These are phyloP conservation scores for Tenualosa thibaudeaui DNA, from an alignment of 2,797 vertebrate genomes.

Conservation along the genomic window DNA sequence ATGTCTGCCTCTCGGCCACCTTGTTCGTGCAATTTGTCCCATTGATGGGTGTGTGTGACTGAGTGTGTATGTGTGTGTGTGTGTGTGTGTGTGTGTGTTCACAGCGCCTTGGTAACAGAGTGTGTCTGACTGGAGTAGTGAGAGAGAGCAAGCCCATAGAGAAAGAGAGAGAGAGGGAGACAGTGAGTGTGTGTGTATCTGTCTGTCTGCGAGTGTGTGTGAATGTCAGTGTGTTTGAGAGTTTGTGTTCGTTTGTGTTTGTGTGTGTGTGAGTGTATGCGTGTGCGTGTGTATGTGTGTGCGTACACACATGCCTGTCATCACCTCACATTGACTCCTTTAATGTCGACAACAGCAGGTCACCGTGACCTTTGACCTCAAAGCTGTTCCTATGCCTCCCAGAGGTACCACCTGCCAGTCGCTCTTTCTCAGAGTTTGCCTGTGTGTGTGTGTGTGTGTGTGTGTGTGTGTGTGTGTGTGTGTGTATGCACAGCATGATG, in stretches of 20 bases:
- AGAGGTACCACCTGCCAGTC: conserved; percentile 6
- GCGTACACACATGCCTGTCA: neutral
- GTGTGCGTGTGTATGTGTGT: neutral
- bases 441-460: conserved; percentile 18
- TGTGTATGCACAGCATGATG: neutral
- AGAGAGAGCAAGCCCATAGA: neutral
- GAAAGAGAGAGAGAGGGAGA: neutral
- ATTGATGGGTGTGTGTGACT: conserved; percentile 11
- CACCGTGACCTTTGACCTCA: neutral
- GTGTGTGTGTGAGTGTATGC: neutral
- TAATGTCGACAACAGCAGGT: conserved; percentile 21
- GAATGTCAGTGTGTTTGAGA: neutral
- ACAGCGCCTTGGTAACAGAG: neutral
- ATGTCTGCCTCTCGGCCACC: neutral
- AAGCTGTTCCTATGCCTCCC: conserved; percentile 10
- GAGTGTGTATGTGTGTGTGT: neutral
- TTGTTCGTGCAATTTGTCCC: neutral
- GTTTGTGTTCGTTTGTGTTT: neutral
- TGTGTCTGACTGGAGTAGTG: neutral
- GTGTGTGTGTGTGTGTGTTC: conserved; percentile 13
- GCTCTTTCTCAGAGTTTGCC: neutral
- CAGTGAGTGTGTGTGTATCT: neutral
- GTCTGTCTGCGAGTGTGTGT: neutral
- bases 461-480: neutral
- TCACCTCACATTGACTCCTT: conserved; percentile 25